Percentiles rank a stretch among this genome's conserved stretches.
These are phyloP conservation scores for Dromas ardeola DNA, from an alignment of 2,113 vertebrate species.

Conservation along the genomic window DNA sequence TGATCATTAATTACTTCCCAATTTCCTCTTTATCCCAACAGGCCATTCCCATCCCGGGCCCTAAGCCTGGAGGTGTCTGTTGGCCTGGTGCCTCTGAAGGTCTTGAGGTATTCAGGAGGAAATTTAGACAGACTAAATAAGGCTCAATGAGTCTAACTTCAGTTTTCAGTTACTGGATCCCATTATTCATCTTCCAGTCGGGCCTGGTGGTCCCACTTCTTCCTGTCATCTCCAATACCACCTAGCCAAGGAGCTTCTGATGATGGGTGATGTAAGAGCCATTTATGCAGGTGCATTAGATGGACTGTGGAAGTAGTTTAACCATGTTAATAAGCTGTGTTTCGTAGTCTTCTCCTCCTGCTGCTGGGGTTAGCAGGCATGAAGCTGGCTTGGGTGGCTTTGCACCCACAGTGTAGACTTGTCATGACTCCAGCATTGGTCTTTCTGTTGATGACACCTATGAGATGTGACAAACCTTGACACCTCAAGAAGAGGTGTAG, in stretches of 20 bases:
- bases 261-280: not conserved
- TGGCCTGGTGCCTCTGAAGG: not conserved
- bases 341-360: not conserved
- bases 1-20: not conserved
- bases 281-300: not conserved
- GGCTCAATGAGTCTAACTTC: not conserved
- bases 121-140: not conserved
- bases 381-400: not conserved
- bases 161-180: not conserved
- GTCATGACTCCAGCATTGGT: not conserved
- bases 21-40: not conserved
- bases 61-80: not conserved
- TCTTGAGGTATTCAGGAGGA: not conserved
- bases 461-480: not conserved
- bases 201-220: not conserved
- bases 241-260: not conserved
- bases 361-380: not conserved
- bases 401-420: not conserved
- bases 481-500: not conserved
- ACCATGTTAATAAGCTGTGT: not conserved
- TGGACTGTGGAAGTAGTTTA: not conserved
- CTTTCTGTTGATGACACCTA: not conserved
- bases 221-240: not conserved
- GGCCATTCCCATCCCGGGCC: not conserved
- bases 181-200: not conserved